phyloP scores from a whole-genome alignment of 2,888 invertebrate species.

The Morpho helenor region DNA sequence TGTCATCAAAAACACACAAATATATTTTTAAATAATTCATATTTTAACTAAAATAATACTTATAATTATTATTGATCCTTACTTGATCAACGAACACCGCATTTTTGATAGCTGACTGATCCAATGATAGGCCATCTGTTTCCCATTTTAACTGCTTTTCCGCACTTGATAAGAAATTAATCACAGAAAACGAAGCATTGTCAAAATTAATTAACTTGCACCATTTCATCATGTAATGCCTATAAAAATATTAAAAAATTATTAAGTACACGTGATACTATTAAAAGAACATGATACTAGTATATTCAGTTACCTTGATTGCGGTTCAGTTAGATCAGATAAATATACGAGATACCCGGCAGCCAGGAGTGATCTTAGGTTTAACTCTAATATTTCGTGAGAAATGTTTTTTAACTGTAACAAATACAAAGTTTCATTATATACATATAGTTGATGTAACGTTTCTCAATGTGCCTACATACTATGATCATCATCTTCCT shows the following conservation, averaged over 20 bases:
- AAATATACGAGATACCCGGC: slow-evolving; percentile 90
- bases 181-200: slow-evolving; percentile 54
- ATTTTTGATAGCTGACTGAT: slow-evolving; percentile 89
- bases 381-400: slow-evolving; percentile 81
- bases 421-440: neutral
- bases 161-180: slow-evolving; percentile 57
- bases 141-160: slow-evolving; percentile 91
- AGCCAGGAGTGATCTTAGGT: slow-evolving; percentile 83
- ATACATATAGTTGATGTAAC: too few species aligned
- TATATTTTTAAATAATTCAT: too few species aligned
- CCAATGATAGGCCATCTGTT: slow-evolving; percentile 89
- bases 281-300: neutral
- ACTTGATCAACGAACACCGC: slow-evolving; percentile 89
- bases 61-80: slow-evolving; percentile 10
- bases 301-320: slow-evolving; percentile 65
- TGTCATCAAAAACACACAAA: too few species aligned
- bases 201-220: slow-evolving; percentile 63
- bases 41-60: too few species aligned
- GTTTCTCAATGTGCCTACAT: too few species aligned
- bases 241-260: slow-evolving; percentile 33
- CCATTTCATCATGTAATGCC: slow-evolving; percentile 69
- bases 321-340: slow-evolving; percentile 83
- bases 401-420: slow-evolving; percentile 81
- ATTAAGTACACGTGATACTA: too few species aligned
- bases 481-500: too few species aligned